These are phyloP conservation scores for Sitta carolinensis DNA, from an alignment of 2,797 vertebrate genomes.

Conservation along the genomic window DNA sequence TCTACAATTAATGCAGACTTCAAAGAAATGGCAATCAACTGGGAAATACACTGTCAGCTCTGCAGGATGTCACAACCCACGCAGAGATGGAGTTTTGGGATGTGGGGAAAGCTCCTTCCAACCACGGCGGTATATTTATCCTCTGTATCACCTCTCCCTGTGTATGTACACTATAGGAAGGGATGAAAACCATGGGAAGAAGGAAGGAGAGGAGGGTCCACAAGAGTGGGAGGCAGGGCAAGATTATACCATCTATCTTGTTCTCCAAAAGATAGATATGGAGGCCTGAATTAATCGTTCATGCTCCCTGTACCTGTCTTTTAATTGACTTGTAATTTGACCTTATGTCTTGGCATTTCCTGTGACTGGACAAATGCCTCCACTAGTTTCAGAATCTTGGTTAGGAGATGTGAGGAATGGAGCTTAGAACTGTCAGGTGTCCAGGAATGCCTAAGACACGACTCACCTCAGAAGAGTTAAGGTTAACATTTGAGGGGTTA, in stretches of 20 bases:
- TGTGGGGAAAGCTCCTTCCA: not conserved
- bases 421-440: not conserved
- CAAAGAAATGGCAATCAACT: not conserved
- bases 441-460: not conserved
- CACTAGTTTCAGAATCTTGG: not conserved
- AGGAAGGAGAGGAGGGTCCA: not conserved
- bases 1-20: not conserved
- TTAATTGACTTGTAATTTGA: not conserved
- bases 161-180: fast-evolving
- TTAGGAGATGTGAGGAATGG: not conserved
- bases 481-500: not conserved
- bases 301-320: not conserved
- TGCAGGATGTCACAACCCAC: not conserved
- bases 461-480: not conserved
- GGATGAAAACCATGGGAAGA: not conserved
- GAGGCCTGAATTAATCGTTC: not conserved
- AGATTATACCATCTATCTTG: not conserved
- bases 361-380: not conserved
- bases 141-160: not conserved
- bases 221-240: not conserved
- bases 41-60: not conserved
- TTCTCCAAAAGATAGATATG: not conserved
- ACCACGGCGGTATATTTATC: not conserved
- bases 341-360: not conserved
- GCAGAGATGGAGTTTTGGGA: not conserved